Conservation (phyloP, 37 sponge, comb jelly and placozoan genomes). For the Aplysina aerophoba region DNA sequence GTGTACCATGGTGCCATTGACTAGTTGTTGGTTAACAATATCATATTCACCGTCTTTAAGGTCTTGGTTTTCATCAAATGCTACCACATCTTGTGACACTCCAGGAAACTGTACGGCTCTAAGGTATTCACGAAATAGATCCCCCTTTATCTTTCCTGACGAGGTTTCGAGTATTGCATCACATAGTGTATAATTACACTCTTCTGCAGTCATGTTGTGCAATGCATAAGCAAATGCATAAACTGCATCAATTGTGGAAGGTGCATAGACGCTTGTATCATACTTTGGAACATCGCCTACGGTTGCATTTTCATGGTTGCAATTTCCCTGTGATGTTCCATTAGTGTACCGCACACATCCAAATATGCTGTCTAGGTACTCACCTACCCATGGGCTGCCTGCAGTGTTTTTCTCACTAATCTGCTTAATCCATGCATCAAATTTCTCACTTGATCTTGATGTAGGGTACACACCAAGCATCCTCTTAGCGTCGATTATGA, state of each 20-base stretch:
- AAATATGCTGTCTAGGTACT: slow-evolving; percentile 60
- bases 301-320: slow-evolving; percentile 25
- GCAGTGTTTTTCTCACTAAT: slow-evolving; percentile 48
- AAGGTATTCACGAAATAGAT: slow-evolving; percentile 33
- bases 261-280: too few relatives aligned
- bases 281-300: not conserved
- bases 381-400: slow-evolving; percentile 67
- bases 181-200: slow-evolving; percentile 49
- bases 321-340: not conserved
- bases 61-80: slow-evolving; percentile 68
- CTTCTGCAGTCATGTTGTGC: slow-evolving; percentile 32
- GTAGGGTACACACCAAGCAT: slow-evolving; percentile 49
- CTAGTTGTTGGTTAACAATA: slow-evolving; percentile 35
- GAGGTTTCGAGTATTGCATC: not conserved
- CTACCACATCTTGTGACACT: slow-evolving; percentile 11
- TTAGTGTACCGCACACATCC: slow-evolving; percentile 34
- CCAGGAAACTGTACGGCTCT: slow-evolving; percentile 43
- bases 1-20: not conserved
- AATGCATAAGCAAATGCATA: slow-evolving; percentile 74
- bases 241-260: slow-evolving; percentile 74
- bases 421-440: slow-evolving; percentile 47
- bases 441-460: not conserved
- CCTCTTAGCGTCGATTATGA: slow-evolving; percentile 3
- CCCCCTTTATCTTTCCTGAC: slow-evolving; percentile 20
- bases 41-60: slow-evolving; percentile 8